Base-by-base conservation (phyloP, 2,888 invertebrate species). In the Bruchidius siliquastri region DNA sequence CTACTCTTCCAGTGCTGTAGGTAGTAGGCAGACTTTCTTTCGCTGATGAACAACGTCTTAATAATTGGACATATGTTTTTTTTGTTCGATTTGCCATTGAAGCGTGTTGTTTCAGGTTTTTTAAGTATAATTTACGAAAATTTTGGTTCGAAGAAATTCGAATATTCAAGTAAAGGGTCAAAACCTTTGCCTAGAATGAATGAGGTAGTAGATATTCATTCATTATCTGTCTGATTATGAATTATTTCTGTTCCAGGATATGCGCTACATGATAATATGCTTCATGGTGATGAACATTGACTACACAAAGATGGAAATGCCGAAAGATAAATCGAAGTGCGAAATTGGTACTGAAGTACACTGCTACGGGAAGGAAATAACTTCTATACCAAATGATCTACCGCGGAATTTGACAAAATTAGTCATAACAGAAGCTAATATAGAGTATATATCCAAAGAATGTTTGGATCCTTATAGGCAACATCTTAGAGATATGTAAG, bases 401-500 rank as follows among this genome's bases (percentile, higher is more conserved):
- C 81, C 81, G 18, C 78, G 76, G 66, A 80, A 77, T 67, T 74
- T 86, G 32, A 80, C 81, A 32, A 83, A 84, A 73, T 79, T 87
- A 67, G 84, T 82, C 10, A 77, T 87, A n/a, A 84, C 84, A 6
- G 84, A 86, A 77, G 81, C 85, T 18, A 82, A 84, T 70, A 84
- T 87, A 4, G 81, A 74, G 68, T 77, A 78, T 70, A 79, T 87
- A 18, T 80, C 77, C 4, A 82, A 78, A 67, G 80, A 81, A 76
- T 82, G 83, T 3, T 81, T 86, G 69, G 82, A 85, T 72, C 82
- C 83, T 0, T 87, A 87, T 74, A 83, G 81, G 71, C 76, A 76
- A n/a, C 82, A 82, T 2, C 74, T 87, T n/a, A 81, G 81, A 75
- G 87, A 87, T 70, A 82, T 87, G 86, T 87, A 82, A 85, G 87